Evolutionary conservation across 2,797 vertebrate genomes (phyloP), one percentile per base, ranked within the genome.

Genomic region (Denticeps clupeoides): DNA sequence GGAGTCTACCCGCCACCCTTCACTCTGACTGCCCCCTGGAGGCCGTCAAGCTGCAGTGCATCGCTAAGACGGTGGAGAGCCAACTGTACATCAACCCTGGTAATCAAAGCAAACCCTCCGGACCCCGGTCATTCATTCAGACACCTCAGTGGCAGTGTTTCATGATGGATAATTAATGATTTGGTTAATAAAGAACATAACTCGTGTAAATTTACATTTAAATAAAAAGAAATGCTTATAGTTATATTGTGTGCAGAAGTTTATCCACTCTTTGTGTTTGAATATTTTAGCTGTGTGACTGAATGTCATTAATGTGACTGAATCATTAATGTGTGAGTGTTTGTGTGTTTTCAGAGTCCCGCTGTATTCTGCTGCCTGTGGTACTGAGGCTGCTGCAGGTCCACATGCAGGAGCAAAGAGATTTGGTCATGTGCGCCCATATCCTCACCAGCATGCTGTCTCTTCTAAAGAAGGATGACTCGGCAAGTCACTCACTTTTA

Each of bases 371-470:
- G 50, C 69, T 99, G 47, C 95, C 93, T 0, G 91, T 97, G 49
- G 91, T 98, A 55, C 71, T 98, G 23, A 86, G 89, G 51, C 86
- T 93, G 54, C 86, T 99, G 44, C 90, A 95, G 51, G 83, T 84
- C 31, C 91, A 98, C 77, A 77, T 99, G 72, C 90, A 95, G 71
- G 91, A 97, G 64, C 94, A 99, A 83, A 89, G 84, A 60, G 91
- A 99, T 70, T 79, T 94, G 63, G 85, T 94, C 64, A 88, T 90
- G 84, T 97, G 93, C 1, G 93, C 91, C 0, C 89, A 84, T 63
- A 96, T 99, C 74, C 92, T 99, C 69, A 96, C 91, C 84, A 92
- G 88, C 74, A 91, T 98, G 80, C 87, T 98, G 68, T 94, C 91
- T 19, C 85, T 97, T 65, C 88, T 93, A 70, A 92, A 82, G 77